These are phyloP conservation scores for Mastacembelus armatus DNA, from an alignment of 2,797 vertebrate genomes.

Conservation along the genomic window DNA sequence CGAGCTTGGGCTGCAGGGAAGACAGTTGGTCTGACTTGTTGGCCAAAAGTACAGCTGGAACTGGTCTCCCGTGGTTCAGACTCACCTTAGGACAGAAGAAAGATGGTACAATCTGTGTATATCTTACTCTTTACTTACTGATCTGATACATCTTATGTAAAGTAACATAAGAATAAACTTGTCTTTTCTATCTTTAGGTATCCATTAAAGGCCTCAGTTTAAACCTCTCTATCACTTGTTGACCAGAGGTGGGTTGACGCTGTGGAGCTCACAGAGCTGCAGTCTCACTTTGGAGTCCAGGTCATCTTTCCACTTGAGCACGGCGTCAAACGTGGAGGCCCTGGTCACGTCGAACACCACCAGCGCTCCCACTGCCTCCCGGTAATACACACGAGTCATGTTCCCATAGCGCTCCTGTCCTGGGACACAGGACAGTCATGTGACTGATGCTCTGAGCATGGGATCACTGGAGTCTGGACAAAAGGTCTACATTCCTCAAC, in stretches of 20 bases:
- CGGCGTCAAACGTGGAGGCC: constrained; percentile 84
- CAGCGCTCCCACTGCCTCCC: constrained; percentile 86
- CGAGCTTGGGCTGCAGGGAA: constrained; percentile 78
- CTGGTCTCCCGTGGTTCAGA: constrained; percentile 77
- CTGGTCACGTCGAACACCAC: constrained; percentile 87
- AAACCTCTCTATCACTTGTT: background rate
- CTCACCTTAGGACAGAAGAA: constrained; percentile 64
- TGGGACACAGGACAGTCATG: constrained; percentile 55
- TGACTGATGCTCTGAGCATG: constrained; percentile 74
- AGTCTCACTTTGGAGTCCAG: constrained; percentile 83
- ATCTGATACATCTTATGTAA: too few relatives aligned
- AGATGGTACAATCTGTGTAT: background rate
- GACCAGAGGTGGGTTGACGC: background rate
- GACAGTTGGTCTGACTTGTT: constrained; percentile 86
- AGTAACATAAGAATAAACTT: too few relatives aligned
- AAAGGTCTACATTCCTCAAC: constrained; percentile 75
- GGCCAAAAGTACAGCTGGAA: constrained; percentile 84
- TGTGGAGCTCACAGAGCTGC: background rate
- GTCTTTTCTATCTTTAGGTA: too few relatives aligned
- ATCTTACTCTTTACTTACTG: too few relatives aligned
- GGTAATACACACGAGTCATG: constrained; percentile 88
- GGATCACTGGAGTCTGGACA: constrained; percentile 72
- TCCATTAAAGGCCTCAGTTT: background rate
- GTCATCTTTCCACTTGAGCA: constrained; percentile 87
- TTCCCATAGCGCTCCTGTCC: constrained; percentile 88